A percentile compares a stretch with the other conserved stretches of the same genome.
These are phyloP conservation scores for Acanthosepion lycidas DNA, from an alignment of 2,888 invertebrate species.

Conservation along the genomic window DNA sequence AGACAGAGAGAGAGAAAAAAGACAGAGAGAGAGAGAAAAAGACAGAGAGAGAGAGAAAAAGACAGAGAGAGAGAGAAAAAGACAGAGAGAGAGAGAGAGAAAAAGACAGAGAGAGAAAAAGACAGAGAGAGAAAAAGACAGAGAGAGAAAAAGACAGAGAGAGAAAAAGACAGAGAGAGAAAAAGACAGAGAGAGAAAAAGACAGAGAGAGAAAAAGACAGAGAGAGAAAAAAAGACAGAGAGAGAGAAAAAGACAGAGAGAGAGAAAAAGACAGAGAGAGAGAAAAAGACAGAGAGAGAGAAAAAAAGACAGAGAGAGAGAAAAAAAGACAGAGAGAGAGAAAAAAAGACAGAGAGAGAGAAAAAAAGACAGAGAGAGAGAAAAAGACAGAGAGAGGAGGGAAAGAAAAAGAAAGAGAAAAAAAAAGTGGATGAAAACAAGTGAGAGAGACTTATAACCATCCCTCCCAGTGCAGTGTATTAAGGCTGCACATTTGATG, in stretches of 20 bases:
- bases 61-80: too few species aligned
- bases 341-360: background rate
- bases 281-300: background rate
- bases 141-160: background rate
- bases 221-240: fast-evolving
- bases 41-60: too few species aligned
- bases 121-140: background rate
- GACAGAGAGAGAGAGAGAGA: too few species aligned
- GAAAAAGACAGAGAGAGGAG: background rate
- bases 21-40: too few species aligned
- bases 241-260: background rate
- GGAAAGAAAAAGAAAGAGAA: background rate
- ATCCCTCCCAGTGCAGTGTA: too few species aligned
- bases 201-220: background rate
- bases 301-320: background rate
- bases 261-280: background rate
- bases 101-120: too few species aligned
- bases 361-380: background rate
- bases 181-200: background rate
- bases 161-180: background rate
- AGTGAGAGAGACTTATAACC: background rate
- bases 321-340: fast-evolving
- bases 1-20: too few species aligned
- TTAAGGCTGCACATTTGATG: too few species aligned
- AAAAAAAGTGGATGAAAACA: background rate